Base-by-base conservation (phyloP, 2,888 invertebrate species). In the Eupeodes latifasciatus region DNA sequence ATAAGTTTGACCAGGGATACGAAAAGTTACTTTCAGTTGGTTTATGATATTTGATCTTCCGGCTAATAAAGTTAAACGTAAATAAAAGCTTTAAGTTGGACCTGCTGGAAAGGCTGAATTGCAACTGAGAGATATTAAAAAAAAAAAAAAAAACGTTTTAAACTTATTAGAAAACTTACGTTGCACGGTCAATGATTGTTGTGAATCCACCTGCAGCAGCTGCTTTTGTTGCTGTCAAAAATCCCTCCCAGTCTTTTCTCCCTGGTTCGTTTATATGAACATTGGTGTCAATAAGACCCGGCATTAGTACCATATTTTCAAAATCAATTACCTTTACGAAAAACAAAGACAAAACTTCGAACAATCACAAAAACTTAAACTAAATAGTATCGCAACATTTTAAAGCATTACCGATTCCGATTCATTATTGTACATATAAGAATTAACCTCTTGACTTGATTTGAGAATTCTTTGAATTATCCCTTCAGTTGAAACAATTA, bases 201-300 rank as follows among this genome's bases (percentile, higher is more conserved):
- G 96, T 96, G 80, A 96, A 95, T 49, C 96, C 96, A 5, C 96
- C 96, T 4, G 95, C 96, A 0, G 96, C 96, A 0, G 96, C 96
- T 5, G 96, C 96, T 91, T 94, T 94, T 1, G 96, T 96, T n/a
- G 96, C 96, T 1, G 95, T 95, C 57, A 94, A 94, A 92, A 96
- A 96, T 19, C 96, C 96, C 93, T 96, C 96, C 96, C 96, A 96
- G 40, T 96, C 95, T 0, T 95, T 95, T 57, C 96, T 94, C 0
- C 96, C 96, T 1, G 96, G 96, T 91, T 96, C 96, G 91, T 96
- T 96, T 1, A 96, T 95, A 89, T 96, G 96, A 6, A 96, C 96
- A 91, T 96, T 96, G 0, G 96, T 95, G 92, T 96, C 96, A 12
- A 96, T 95, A 2, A 96, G 94, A 0, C 96, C 96, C 0, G 96